Evolutionary conservation across 2,888 invertebrate genomes (phyloP).

Genomic region (Eulithis prunata): DNA sequence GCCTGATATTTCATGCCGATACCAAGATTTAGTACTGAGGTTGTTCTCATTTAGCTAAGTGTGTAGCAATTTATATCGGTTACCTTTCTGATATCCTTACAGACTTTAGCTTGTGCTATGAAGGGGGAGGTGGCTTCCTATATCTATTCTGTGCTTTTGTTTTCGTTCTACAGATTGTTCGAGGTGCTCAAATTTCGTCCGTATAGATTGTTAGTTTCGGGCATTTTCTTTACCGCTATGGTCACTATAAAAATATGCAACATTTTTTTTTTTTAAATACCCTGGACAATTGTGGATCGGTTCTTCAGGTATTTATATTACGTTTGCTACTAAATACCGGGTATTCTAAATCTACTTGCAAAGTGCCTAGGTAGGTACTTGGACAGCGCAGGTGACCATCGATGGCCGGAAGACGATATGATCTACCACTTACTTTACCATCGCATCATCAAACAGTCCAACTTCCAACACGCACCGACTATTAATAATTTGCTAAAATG

Average conservation of each 20-base stretch:
- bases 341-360: not conserved
- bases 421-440: not conserved
- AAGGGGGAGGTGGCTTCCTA: no score
- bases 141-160: no score
- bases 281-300: no score
- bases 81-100: not conserved
- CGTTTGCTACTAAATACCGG: not conserved
- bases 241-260: no score
- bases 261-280: no score
- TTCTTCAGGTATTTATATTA: no score
- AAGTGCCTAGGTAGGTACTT: not conserved
- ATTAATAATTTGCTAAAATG: conserved; percentile 12
- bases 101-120: no score
- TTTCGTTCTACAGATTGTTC: no score
- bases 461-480: conserved; percentile 7
- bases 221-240: no score
- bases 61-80: not conserved
- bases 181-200: no score
- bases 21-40: conserved; percentile 10
- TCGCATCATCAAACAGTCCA: conserved; percentile 2
- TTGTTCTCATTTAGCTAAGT: conserved; percentile 9
- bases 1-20: conserved; percentile 19
- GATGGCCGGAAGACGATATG: conserved; percentile 19
- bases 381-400: conserved; percentile 5
- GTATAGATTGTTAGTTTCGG: no score